These are phyloP conservation scores for Callocephalon fimbriatum DNA, from an alignment of 2,113 vertebrate genomes.

Conservation along the genomic window DNA sequence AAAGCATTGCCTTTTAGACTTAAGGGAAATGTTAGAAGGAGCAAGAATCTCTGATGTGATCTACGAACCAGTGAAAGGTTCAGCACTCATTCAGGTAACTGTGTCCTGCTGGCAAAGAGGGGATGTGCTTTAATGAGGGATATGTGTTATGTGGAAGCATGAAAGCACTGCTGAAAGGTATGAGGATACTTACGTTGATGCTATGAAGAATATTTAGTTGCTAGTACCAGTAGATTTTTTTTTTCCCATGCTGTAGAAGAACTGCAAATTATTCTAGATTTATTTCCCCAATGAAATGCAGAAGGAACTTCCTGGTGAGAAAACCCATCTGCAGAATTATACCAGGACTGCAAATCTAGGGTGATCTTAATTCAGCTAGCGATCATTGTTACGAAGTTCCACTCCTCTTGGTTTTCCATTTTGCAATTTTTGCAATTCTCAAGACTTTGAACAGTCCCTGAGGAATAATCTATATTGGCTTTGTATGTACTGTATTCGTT, in stretches of 20 bases:
- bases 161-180: background rate
- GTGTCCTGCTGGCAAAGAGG: background rate
- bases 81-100: background rate
- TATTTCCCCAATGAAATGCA: background rate
- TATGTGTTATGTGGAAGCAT: background rate
- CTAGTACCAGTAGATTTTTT: background rate
- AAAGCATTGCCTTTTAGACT: conserved; percentile 5
- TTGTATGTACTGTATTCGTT: background rate
- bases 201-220: background rate
- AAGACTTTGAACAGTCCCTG: background rate
- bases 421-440: background rate
- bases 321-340: background rate
- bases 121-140: background rate
- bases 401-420: background rate
- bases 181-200: background rate
- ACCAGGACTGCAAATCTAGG: background rate
- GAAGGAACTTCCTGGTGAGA: background rate
- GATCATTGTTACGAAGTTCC: background rate
- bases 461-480: background rate
- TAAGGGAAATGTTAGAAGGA: background rate
- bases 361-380: background rate
- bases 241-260: background rate
- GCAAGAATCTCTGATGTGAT: background rate
- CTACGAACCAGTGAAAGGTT: background rate
- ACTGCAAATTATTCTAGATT: background rate